phyloP scores from a whole-genome alignment of 1,140 invertebrate genomes.

The Drosophila cardini region DNA sequence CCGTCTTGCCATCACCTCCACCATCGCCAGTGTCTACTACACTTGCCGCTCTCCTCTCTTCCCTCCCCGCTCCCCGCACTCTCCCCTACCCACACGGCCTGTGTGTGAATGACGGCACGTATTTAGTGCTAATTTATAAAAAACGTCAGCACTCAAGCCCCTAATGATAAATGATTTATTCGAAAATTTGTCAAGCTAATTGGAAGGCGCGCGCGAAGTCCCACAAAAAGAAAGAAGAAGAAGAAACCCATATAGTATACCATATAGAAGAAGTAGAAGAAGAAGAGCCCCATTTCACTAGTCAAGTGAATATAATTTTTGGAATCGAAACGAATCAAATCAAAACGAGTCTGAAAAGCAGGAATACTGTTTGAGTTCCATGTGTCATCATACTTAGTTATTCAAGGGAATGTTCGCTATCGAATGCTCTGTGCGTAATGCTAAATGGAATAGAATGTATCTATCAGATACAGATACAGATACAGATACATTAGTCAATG shows the following conservation, averaged over 20 bases:
- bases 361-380: slow-evolving; percentile 15
- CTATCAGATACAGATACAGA: not conserved
- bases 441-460: slow-evolving; percentile 4
- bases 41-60: not conserved
- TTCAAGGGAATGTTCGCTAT: slow-evolving; percentile 10
- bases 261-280: not conserved
- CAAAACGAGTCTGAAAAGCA: not conserved
- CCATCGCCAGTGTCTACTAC: not conserved
- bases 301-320: slow-evolving; percentile 9
- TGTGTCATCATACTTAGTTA: slow-evolving; percentile 14
- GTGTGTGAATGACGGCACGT: slow-evolving; percentile 47
- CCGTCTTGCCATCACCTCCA: not conserved
- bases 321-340: slow-evolving; percentile 9
- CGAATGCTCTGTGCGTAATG: slow-evolving; percentile 1
- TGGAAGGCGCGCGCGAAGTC: slow-evolving; percentile 60
- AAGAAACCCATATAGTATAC: not conserved
- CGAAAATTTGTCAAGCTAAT: slow-evolving; percentile 58
- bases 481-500: slow-evolving; percentile 13
- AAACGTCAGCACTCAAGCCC: slow-evolving; percentile 36
- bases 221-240: slow-evolving; percentile 4
- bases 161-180: slow-evolving; percentile 72
- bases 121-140: slow-evolving; percentile 51
- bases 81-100: not conserved
- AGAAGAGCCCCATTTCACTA: slow-evolving; percentile 5
- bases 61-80: not conserved